Evolutionary conservation across 2,113 vertebrate genomes (phyloP).

Genomic region (Campylomormyrus numenius): DNA sequence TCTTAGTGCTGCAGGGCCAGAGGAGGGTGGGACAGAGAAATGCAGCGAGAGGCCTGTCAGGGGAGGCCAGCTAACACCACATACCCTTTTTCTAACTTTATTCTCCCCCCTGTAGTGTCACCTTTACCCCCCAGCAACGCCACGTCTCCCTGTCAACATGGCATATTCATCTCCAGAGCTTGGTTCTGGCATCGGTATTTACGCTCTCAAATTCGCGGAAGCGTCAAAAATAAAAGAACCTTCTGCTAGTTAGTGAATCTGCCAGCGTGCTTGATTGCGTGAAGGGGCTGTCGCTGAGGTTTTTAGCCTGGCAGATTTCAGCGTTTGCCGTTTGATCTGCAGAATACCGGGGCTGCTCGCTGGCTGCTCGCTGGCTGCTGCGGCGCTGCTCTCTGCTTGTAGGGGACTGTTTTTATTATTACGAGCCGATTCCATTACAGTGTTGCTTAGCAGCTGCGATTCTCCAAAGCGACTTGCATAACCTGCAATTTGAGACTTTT

Average conservation of each 20-base stretch:
- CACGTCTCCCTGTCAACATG: not conserved
- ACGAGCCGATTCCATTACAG: not conserved
- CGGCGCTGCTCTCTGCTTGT: not conserved
- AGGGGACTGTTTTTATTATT: slow-evolving; percentile 10
- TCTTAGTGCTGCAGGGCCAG: slow-evolving; percentile 23
- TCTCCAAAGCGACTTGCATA: slow-evolving; percentile 12
- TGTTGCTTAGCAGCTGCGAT: slow-evolving; percentile 8
- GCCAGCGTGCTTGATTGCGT: not conserved
- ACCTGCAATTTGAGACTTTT: slow-evolving; percentile 14
- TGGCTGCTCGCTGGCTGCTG: slow-evolving; percentile 2
- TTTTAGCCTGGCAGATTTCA: not conserved
- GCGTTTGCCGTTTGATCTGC: not conserved
- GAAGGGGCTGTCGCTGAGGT: not conserved
- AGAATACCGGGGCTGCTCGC: slow-evolving; percentile 29
- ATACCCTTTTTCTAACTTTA: not conserved
- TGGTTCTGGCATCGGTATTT: not conserved
- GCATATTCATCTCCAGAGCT: not conserved
- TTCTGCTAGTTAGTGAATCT: not conserved
- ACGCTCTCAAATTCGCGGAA: not conserved
- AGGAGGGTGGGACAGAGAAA: not conserved
- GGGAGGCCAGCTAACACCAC: not conserved
- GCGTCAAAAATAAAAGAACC: not conserved
- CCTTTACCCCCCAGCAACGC: not conserved
- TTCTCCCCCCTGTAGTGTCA: not conserved
- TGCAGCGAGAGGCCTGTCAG: not conserved